These are phyloP conservation scores for Virgularia gustaviana DNA, from an alignment of 92 coral and sea anemone genomes.

Conservation along the genomic window DNA sequence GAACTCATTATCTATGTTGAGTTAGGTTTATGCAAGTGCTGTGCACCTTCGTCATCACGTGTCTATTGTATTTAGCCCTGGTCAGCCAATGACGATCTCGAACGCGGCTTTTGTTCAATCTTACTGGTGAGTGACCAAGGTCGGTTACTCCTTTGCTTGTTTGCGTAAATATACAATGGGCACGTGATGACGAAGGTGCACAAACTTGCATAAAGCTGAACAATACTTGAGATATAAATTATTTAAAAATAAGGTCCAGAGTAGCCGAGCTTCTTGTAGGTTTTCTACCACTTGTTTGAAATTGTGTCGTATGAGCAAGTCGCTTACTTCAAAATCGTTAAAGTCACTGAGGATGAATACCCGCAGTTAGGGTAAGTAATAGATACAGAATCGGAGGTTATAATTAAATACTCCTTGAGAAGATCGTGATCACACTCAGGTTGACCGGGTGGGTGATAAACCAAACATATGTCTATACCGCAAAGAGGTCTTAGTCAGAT, in stretches of 20 bases:
- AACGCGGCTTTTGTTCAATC: too few species aligned
- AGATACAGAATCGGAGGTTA: slow-evolving; percentile 9
- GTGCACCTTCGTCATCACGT: too few species aligned
- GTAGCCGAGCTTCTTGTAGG: slow-evolving; percentile 52
- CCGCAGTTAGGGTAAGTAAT: slow-evolving; percentile 25
- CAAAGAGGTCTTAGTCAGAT: too few species aligned
- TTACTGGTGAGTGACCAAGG: too few species aligned
- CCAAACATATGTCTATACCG: too few species aligned
- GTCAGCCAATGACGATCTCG: too few species aligned
- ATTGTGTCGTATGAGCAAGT: slow-evolving; percentile 9
- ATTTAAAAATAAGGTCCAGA: slow-evolving; percentile 49
- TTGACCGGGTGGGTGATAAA: too few species aligned
- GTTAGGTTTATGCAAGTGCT: too few species aligned
- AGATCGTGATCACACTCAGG: slow-evolving; percentile 21
- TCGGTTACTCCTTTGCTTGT: too few species aligned
- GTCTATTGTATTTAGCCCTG: too few species aligned
- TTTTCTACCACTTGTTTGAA: slow-evolving; percentile 49
- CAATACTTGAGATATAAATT: slow-evolving; percentile 24
- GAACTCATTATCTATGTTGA: too few species aligned
- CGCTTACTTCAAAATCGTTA: slow-evolving; percentile 19
- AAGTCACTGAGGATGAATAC: slow-evolving; percentile 32
- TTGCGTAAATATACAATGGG: slow-evolving; percentile 42
- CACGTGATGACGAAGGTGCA: slow-evolving; percentile 52
- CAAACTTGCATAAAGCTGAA: slow-evolving; percentile 28
- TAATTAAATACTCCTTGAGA: slow-evolving; percentile 30